phyloP scores from a whole-genome alignment of 2,797 vertebrate species.

The Mus spretus region DNA sequence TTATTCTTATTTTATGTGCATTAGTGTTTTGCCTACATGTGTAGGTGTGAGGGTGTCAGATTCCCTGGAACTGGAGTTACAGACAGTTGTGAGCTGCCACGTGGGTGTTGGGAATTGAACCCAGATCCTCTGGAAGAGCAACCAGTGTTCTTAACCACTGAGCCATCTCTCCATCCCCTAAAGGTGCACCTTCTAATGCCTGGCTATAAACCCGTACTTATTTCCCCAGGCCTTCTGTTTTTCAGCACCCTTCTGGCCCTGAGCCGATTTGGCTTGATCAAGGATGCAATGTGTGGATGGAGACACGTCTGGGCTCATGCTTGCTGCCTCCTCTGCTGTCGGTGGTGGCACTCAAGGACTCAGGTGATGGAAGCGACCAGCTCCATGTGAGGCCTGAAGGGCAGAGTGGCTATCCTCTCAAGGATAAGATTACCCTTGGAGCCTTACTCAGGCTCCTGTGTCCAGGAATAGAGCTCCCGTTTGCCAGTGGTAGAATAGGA shows the following conservation, averaged over 20 bases:
- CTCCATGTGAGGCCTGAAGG: background rate
- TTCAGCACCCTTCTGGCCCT: background rate
- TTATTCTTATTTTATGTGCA: too few species aligned
- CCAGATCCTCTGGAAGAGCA: background rate
- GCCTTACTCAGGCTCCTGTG: conserved; percentile 44
- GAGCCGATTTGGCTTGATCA: background rate
- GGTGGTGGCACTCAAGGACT: background rate
- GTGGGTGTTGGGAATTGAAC: background rate
- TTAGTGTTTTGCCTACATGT: background rate
- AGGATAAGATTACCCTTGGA: conserved; percentile 60
- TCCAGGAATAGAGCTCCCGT: conserved; percentile 70
- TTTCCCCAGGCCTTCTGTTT: background rate
- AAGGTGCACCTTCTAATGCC: background rate
- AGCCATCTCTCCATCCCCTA: background rate
- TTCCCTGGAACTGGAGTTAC: background rate
- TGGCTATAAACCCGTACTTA: background rate
- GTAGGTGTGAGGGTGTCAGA: background rate
- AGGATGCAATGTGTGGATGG: background rate
- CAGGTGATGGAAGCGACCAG: background rate
- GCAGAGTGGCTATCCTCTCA: background rate
- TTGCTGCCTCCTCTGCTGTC: background rate
- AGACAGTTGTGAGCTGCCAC: background rate
- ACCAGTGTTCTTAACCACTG: background rate
- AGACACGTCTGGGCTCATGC: conserved; percentile 1
- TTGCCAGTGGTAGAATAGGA: conserved; percentile 62